phyloP scores from a whole-genome alignment of 2,797 vertebrate genomes.

The Hypotaenidia okinawae region DNA sequence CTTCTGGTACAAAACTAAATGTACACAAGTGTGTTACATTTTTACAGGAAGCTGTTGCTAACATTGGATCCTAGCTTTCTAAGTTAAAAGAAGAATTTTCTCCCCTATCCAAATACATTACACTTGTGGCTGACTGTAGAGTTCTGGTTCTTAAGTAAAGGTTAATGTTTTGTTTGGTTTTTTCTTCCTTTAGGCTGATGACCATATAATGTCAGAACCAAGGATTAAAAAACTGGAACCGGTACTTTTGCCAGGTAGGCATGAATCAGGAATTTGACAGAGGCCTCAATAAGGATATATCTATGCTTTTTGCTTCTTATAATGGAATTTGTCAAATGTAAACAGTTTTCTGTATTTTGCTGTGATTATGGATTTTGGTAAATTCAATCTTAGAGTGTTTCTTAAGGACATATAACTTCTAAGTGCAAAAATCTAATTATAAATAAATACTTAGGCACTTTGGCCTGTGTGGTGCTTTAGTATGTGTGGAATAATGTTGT shows the following conservation, averaged over 20 bases:
- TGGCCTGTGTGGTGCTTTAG: not conserved
- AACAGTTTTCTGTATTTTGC: not conserved
- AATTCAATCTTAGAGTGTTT: not conserved
- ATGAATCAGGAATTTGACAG: not conserved
- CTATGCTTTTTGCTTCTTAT: not conserved
- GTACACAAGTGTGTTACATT: not conserved
- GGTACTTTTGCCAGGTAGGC: slow-evolving; percentile 90
- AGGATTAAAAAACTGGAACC: slow-evolving; percentile 93
- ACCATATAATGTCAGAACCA: slow-evolving; percentile 83
- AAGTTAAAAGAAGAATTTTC: not conserved
- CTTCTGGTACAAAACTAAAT: not conserved
- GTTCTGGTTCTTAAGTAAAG: not conserved
- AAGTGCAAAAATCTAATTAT: not conserved
- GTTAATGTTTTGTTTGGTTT: not conserved
- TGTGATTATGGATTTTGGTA: not conserved
- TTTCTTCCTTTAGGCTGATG: slow-evolving; percentile 80
- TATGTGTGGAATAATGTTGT: not conserved
- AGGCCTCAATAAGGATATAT: not conserved
- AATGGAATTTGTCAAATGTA: not conserved
- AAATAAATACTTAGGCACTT: not conserved
- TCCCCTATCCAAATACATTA: not conserved
- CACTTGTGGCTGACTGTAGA: not conserved
- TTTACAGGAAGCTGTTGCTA: not conserved
- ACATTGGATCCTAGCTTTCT: not conserved
- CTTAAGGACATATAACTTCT: not conserved